Conservation (phyloP, 2,797 vertebrate species). For the Diceros bicornis region DNA sequence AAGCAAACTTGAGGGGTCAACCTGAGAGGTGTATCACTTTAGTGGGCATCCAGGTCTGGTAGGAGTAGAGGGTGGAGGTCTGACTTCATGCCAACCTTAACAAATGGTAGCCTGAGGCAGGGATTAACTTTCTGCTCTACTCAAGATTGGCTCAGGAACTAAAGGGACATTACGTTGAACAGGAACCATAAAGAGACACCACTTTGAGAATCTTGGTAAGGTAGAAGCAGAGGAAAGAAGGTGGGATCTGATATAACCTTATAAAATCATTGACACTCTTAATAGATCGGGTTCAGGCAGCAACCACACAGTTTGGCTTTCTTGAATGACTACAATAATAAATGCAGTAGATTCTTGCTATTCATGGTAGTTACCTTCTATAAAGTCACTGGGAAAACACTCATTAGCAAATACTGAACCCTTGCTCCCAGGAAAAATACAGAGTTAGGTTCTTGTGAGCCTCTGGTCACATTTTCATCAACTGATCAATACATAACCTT, state of each 20-base stretch:
- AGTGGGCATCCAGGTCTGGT: neutral
- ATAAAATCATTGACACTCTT: neutral
- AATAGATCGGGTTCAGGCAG: neutral
- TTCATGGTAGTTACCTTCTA: neutral
- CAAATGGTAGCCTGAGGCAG: neutral
- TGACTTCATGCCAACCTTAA: conserved; percentile 13
- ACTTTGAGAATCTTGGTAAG: neutral
- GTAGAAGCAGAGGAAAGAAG: neutral
- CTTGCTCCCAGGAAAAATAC: neutral
- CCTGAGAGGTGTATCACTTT: neutral
- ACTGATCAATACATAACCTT: neutral
- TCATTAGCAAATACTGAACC: neutral
- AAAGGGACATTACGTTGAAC: neutral
- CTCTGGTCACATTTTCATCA: conserved; percentile 17
- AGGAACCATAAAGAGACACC: neutral
- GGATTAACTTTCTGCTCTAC: conserved; percentile 16
- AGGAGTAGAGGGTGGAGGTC: neutral
- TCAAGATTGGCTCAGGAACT: conserved; percentile 16
- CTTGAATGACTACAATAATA: conserved; percentile 38
- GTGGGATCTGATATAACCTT: neutral
- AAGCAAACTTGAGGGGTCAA: neutral
- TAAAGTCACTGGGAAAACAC: neutral
- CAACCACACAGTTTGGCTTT: neutral
- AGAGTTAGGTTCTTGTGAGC: neutral
- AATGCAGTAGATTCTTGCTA: neutral